Base-by-base conservation (phyloP, 2,888 invertebrate genomes). In the Cristatella mucedo region DNA sequence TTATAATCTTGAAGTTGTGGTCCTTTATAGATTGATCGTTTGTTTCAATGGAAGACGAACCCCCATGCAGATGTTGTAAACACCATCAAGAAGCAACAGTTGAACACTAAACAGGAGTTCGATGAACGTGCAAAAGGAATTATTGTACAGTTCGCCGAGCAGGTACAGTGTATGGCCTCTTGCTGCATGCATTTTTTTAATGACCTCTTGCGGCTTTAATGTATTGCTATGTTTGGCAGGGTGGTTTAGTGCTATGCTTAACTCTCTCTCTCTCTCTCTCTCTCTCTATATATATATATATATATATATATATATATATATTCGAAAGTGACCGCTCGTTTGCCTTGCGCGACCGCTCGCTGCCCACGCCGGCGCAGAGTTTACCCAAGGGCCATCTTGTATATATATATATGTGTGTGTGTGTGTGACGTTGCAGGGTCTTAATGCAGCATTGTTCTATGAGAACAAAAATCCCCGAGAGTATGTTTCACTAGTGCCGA, bases 401-500 rank as follows among this genome's bases (percentile, higher is more conserved):
- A n/a, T n/a, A n/a, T n/a, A n/a, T n/a, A n/a, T n/a, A n/a, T n/a
- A 4, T 19, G n/a, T 21, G 41, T 31, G 21, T 22, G 19, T 26
- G 9, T 2, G 21, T 21, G n/a, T n/a, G n/a, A n/a, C 18, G 18
- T 46, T 50, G 16, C 68, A 82, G 77, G 84, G 87, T 52, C 65
- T 99, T 40, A 99, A 99, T 66, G 87, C 93, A 0, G 83, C 86
- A 0, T 63, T 99, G 29, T 95, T 84, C 69, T 86, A 84, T 66
- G 86, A 93, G 53, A 97, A 97, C 70, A 84, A 84, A 0, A 91
- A 97, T 66, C 77, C 80, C 0, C 77, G 83, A 41, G 80, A 80
- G 33, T 99, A 93, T 61, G 80, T 95, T 30, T 91, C 91, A 0
- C 70, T 99, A 56, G 82, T 99, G 9, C 97, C 97, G 0, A 99